phyloP scores from a whole-genome alignment of 1,140 invertebrate genomes.

The Agrilus planipennis region DNA sequence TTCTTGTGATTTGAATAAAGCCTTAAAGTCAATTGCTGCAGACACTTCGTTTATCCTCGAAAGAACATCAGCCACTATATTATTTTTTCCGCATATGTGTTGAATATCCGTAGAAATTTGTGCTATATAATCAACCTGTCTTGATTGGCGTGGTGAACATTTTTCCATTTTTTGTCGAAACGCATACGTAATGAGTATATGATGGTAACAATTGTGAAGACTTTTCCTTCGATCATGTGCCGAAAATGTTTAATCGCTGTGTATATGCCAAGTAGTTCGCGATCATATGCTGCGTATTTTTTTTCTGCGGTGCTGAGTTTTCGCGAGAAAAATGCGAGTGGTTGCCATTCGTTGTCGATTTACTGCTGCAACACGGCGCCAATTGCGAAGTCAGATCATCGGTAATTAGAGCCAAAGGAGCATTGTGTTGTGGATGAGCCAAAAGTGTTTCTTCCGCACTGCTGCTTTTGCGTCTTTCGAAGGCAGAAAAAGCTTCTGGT shows the following conservation, averaged over 20 bases:
- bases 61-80: slow-evolving; percentile 24
- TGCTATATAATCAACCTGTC: slow-evolving; percentile 25
- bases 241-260: slow-evolving; percentile 22
- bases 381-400: slow-evolving; percentile 21
- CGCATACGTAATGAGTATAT: slow-evolving; percentile 27
- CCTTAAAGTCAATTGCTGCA: too few relatives aligned
- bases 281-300: slow-evolving; percentile 29
- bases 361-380: slow-evolving; percentile 25
- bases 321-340: slow-evolving; percentile 31
- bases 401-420: slow-evolving; percentile 11
- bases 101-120: slow-evolving; percentile 29
- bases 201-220: slow-evolving; percentile 28
- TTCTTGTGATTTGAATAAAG: too few relatives aligned
- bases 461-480: slow-evolving; percentile 15
- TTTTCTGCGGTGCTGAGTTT: slow-evolving; percentile 23
- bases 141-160: slow-evolving; percentile 16
- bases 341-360: slow-evolving; percentile 17
- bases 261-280: slow-evolving; percentile 32
- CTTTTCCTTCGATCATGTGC: slow-evolving; percentile 23
- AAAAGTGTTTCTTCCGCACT: slow-evolving; percentile 17
- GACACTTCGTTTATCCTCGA: slow-evolving; percentile 20
- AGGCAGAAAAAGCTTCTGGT: slow-evolving; percentile 12
- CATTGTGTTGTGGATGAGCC: slow-evolving; percentile 15
- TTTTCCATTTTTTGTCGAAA: slow-evolving; percentile 10
- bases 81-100: slow-evolving; percentile 24